Evolutionary conservation across 2,888 invertebrate species (phyloP).

Genomic region (Pyralis farinalis): DNA sequence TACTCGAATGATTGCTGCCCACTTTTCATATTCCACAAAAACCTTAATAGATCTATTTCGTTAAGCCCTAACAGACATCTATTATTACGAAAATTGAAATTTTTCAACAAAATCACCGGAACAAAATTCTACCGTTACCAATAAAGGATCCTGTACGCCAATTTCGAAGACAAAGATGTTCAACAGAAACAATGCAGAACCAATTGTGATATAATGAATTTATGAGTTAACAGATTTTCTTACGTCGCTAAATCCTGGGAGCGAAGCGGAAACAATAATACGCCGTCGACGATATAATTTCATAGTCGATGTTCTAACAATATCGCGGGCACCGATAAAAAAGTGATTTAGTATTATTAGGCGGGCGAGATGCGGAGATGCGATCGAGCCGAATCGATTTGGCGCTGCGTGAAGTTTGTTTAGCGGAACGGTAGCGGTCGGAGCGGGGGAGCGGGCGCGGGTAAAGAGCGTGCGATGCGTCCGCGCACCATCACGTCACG

Average conservation of each 20-base stretch:
- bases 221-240: constrained; percentile 59
- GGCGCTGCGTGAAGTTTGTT: constrained; percentile 75
- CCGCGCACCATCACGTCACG: constrained; percentile 38
- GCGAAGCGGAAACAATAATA: constrained; percentile 60
- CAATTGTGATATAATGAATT: constrained; percentile 58
- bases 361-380: constrained; percentile 57
- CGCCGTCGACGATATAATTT: constrained; percentile 61
- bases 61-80: constrained; percentile 39
- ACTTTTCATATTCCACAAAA: constrained; percentile 34
- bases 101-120: constrained; percentile 49
- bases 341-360: constrained; percentile 70
- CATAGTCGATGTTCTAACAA: constrained; percentile 70
- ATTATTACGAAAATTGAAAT: constrained; percentile 60
- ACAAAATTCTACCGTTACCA: constrained; percentile 40
- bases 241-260: constrained; percentile 48
- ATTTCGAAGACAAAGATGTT: constrained; percentile 73
- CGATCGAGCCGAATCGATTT: constrained; percentile 73
- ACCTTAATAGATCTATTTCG: constrained; percentile 45
- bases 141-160: constrained; percentile 47
- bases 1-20: constrained; percentile 27
- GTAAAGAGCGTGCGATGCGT: constrained; percentile 51
- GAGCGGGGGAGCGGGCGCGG: constrained; percentile 15
- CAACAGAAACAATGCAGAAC: constrained; percentile 71
- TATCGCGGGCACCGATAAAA: constrained; percentile 53
- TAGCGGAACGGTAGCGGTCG: constrained; percentile 64